These are phyloP conservation scores for Polietes domitor DNA, from an alignment of 2,888 invertebrate species.

Conservation along the genomic window DNA sequence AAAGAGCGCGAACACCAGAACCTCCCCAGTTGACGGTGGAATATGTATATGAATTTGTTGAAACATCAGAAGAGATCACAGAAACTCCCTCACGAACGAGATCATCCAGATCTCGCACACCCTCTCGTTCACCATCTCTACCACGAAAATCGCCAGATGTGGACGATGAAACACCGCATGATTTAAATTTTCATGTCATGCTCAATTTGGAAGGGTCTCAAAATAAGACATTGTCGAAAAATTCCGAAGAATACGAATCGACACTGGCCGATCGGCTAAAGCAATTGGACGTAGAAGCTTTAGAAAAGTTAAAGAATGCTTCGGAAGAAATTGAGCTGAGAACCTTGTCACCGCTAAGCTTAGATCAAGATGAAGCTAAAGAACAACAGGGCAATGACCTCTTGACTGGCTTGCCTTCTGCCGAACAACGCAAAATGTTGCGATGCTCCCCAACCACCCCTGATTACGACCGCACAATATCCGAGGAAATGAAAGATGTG, in stretches of 20 bases:
- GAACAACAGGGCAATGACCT: slow-evolving; percentile 53
- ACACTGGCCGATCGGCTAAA: slow-evolving; percentile 71
- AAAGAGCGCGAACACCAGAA: slow-evolving; percentile 71
- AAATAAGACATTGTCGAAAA: slow-evolving; percentile 68
- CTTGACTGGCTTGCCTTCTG: slow-evolving; percentile 41
- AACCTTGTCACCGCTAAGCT: slow-evolving; percentile 68
- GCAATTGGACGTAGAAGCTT: slow-evolving; percentile 74
- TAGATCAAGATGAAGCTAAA: neutral
- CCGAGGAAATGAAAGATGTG: slow-evolving; percentile 75
- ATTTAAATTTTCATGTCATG: slow-evolving; percentile 73
- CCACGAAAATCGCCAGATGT: slow-evolving; percentile 46
- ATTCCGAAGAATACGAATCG: slow-evolving; percentile 72
- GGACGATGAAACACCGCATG: too few relatives aligned
- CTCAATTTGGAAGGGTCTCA: slow-evolving; percentile 73
- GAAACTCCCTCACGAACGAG: slow-evolving; percentile 7
- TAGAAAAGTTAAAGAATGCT: slow-evolving; percentile 72
- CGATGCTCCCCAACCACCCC: slow-evolving; percentile 70
- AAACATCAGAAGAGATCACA: slow-evolving; percentile 36
- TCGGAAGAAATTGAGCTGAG: slow-evolving; percentile 74
- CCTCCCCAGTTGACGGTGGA: slow-evolving; percentile 67
- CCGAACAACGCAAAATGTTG: slow-evolving; percentile 53
- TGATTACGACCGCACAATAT: slow-evolving; percentile 75
- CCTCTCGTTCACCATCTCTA: slow-evolving; percentile 48
- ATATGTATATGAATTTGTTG: slow-evolving; percentile 69
- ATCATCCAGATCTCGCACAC: slow-evolving; percentile 54